Base-by-base conservation (phyloP, 1,140 invertebrate species). In the Cecropterus lyciades region DNA sequence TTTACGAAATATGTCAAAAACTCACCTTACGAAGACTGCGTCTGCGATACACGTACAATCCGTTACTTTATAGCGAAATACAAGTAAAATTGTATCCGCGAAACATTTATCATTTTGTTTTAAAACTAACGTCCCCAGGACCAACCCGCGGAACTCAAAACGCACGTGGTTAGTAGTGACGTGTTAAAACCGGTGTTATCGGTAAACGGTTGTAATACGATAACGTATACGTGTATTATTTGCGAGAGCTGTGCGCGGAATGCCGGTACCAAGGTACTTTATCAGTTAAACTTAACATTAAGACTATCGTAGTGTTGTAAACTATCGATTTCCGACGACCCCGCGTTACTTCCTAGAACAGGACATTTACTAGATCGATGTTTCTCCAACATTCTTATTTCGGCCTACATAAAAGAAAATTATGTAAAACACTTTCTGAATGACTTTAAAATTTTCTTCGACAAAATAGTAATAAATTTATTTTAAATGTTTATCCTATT, bases 51-150 rank as follows among this genome's bases (percentile, higher is more conserved):
- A 5, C 24, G 37, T 11, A 17, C 3, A 30, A 30, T 55, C 42
- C 43, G 14, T 75, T 79, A 76, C 71, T 76, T 76, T 72, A 79
- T 79, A 60, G 73, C 67, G 30, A 75, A 76, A 72, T 76, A 71
- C 69, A 73, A 55, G 55, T 73, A 76, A 75, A 73, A 71, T 56
- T 72, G 67, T 72, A 70, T 72, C 57, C 67, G 65, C 45, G 27
- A 69, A 40, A 72, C 69, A 67, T 72, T 72, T 79, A 70, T 57
- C 77, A 75, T 80, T 72, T 77, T 70, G n/a, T 72, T 64, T 42
- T 55, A 66, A 62, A 53, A 40, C 52, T 45, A 53, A 53, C 42
- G 46, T 14, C 27, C 17, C 40, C 27, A 8, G 3, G 20, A 30
- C 3, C 3, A 8, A 8, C 3, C 27, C 27, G 27, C 27, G 37